Percentiles rank a stretch among this genome's conserved stretches.
Evolutionary conservation across 37 sponge, comb jelly and placozoan genomes (phyloP).

Genomic region (Eunapius fragilis): DNA sequence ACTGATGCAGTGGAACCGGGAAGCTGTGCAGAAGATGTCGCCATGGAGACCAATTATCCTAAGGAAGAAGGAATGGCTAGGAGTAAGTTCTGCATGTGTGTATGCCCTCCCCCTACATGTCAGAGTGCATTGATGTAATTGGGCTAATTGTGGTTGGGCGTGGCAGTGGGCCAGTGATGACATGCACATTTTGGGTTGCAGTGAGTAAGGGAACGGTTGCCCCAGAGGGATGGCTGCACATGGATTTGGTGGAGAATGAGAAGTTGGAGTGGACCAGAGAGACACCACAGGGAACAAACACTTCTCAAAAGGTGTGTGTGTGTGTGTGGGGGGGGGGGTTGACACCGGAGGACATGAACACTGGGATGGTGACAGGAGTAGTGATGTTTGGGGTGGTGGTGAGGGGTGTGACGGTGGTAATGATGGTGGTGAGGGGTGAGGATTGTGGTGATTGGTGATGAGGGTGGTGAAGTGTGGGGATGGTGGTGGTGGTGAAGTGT

Average conservation of each 20-base stretch:
- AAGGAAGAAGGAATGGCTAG: background rate
- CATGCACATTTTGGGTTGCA: background rate
- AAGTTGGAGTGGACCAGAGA: constrained; percentile 82
- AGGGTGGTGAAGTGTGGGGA: background rate
- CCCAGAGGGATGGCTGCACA: constrained; percentile 71
- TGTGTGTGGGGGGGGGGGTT: background rate
- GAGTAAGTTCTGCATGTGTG: background rate
- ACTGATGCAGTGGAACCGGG: background rate
- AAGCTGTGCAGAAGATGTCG: background rate
- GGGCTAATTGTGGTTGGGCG: background rate
- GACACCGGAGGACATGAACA: too few species aligned
- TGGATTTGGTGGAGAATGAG: constrained; percentile 80
- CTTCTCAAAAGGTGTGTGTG: background rate
- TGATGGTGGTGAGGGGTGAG: too few species aligned
- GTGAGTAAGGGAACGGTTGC: background rate
- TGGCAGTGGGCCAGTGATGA: background rate
- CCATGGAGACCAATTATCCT: background rate
- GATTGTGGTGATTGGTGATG: too few species aligned
- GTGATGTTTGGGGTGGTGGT: too few species aligned
- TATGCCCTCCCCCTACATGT: too few species aligned
- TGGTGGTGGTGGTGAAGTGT: too few species aligned
- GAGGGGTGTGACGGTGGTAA: too few species aligned
- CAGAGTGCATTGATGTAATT: too few species aligned
- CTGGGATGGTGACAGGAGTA: too few species aligned
- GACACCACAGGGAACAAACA: background rate